Evolutionary conservation across 2,888 invertebrate genomes (phyloP), one percentile per base, ranked within the genome.

Genomic region (Rhimphoctona megacephalus): DNA sequence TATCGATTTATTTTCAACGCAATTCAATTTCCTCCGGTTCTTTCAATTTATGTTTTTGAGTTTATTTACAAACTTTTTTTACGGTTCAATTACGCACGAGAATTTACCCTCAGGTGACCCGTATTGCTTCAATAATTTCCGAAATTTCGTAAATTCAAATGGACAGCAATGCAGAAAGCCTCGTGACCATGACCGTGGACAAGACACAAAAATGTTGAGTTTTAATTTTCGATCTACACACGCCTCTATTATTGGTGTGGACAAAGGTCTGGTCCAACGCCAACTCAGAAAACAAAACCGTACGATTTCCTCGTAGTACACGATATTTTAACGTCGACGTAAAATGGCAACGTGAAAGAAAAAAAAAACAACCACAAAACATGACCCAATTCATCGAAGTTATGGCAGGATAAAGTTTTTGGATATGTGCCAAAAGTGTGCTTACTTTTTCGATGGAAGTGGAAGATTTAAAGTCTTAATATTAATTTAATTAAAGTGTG

Each of bases 121-220:
- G 46, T 25, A 25, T 72, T 80, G 46, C 49, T 49, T 17, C 80
- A 17, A 46, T 7, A 0, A 5, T 79, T 54, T 7, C 8, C 7
- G 14, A 49, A 73, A 64, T 52, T 76, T 25, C 30, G 49, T 22
- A 78, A 73, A 81, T 33, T 67, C 67, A 67, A 36, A n/a, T 7
- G 52, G 8, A 61, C 70, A 39, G 67, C 43, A 69, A 83, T 73
- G 72, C 52, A 52, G 73, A 78, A 54, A 61, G 61, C 22, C 69
- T 69, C 81, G 78, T 49, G 81, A 81, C 84, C 81, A 84, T 86
- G 83, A 86, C 86, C 81, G 81, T 61, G 77, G 77, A 67, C 61
- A 69, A 33, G 22, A 78, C 61, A 73, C 19, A 25, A 85, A 85
- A 85, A 81, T 57, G 30, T 66, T 72, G 14, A 19, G 30, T 39